These are phyloP conservation scores for Epistrophella euchroma DNA, from an alignment of 2,888 invertebrate species.

Conservation along the genomic window DNA sequence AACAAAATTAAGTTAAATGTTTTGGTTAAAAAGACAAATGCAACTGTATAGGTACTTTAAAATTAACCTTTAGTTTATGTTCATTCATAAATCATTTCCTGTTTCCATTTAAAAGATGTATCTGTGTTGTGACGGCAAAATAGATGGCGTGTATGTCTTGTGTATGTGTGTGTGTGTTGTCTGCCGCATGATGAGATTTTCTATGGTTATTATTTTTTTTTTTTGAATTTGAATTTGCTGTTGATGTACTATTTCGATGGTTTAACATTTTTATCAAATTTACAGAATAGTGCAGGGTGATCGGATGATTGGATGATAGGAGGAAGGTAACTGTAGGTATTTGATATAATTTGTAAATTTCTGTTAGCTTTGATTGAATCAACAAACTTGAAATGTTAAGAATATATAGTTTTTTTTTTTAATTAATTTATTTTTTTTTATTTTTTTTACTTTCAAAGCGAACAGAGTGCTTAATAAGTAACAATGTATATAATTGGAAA, in stretches of 20 bases:
- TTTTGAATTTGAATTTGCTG: not conserved
- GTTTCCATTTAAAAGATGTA: not conserved
- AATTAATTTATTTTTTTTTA: conserved; percentile 2
- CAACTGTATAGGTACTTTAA: not conserved
- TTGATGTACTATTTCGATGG: not conserved
- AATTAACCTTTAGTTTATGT: conserved; percentile 1
- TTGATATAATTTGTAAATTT: conserved; percentile 13
- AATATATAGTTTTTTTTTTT: conserved; percentile 16
- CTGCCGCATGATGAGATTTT: not conserved
- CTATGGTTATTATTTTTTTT: not conserved
- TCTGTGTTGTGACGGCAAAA: not conserved
- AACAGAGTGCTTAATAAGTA: conserved; percentile 42
- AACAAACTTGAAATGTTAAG: conserved; percentile 21
- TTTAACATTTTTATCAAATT: conserved; percentile 2
- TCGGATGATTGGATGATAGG: not conserved
- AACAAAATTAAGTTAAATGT: not conserved
- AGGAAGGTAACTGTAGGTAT: not conserved
- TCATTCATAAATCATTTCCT: not conserved
- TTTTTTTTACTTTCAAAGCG: conserved; percentile 14
- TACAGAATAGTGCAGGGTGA: not conserved
- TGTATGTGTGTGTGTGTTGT: not conserved
- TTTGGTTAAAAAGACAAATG: not conserved
- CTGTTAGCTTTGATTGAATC: conserved; percentile 23
- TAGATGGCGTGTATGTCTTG: not conserved
- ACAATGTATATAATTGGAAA: conserved; percentile 32